Conservation (phyloP, 2,797 vertebrate genomes). For the Melanotaenia trifasciata region DNA sequence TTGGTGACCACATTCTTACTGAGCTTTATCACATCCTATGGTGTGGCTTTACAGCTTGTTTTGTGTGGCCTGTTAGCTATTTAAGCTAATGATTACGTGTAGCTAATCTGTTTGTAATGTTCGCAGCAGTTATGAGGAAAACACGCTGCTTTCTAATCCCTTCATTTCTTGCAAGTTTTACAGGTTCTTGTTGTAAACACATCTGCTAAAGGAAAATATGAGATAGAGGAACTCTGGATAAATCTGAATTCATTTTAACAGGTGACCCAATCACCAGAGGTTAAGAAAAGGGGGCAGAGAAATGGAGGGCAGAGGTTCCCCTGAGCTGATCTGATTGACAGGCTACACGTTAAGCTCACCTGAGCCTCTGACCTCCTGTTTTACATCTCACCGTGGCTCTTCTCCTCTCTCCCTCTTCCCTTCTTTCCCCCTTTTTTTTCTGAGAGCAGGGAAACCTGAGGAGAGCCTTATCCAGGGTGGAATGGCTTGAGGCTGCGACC, state of each 20-base stretch:
- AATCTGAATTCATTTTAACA: slow-evolving; percentile 13
- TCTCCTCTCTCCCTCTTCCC: slow-evolving; percentile 26
- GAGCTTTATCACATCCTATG: slow-evolving; percentile 21
- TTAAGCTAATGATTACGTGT: slow-evolving; percentile 2
- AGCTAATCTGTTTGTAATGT: slow-evolving; percentile 12
- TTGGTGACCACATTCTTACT: slow-evolving; percentile 35
- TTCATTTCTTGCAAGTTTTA: neutral
- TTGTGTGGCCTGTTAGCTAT: slow-evolving; percentile 12
- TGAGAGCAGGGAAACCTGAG: slow-evolving; percentile 77
- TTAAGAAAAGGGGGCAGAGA: slow-evolving; percentile 42
- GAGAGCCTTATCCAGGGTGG: slow-evolving; percentile 75
- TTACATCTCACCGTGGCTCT: slow-evolving; percentile 55
- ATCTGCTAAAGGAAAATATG: slow-evolving; percentile 20
- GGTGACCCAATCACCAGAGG: slow-evolving; percentile 22
- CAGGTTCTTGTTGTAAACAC: slow-evolving; percentile 11
- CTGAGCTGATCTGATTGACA: slow-evolving; percentile 79
- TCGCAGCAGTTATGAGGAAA: no score
- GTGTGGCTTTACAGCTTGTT: neutral
- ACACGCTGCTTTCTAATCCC: no score
- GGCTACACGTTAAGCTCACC: slow-evolving; percentile 75
- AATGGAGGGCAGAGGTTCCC: slow-evolving; percentile 54
- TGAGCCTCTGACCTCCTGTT: slow-evolving; percentile 77
- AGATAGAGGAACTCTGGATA: slow-evolving; percentile 10
- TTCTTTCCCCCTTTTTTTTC: slow-evolving; percentile 35
- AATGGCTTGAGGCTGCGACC: slow-evolving; percentile 80